Conservation (phyloP, 1,140 invertebrate species). For the Ericerus pela region DNA sequence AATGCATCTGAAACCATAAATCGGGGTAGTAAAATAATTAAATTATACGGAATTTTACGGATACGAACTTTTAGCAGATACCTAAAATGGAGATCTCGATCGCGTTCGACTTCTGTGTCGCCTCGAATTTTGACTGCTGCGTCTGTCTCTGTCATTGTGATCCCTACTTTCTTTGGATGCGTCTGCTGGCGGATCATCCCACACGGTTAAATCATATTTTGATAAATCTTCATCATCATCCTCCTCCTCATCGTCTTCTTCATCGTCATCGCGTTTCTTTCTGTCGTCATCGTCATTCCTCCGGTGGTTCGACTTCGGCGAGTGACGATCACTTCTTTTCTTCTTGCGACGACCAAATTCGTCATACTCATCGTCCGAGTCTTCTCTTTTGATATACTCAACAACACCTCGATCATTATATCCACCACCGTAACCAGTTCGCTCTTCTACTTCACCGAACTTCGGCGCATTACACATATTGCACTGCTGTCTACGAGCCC, state of each 20-base stretch:
- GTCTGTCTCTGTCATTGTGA: conserved; percentile 1
- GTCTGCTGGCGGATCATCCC: conserved; percentile 27
- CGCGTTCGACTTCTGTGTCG: conserved; percentile 8
- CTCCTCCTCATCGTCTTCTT: conserved; percentile 19
- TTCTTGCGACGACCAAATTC: conserved; percentile 69
- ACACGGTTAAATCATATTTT: conserved; percentile 19
- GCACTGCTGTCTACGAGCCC: conserved; percentile 89
- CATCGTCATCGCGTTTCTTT: conserved; percentile 30
- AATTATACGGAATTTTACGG: neutral
- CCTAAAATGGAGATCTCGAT: conserved; percentile 18
- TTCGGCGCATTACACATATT: conserved; percentile 99
- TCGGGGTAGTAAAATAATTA: neutral
- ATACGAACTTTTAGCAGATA: neutral
- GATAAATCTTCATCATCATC: conserved; percentile 33
- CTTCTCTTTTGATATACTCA: conserved; percentile 76
- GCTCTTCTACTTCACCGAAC: conserved; percentile 73
- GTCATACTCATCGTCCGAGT: conserved; percentile 85
- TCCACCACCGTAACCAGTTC: conserved; percentile 51
- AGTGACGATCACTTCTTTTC: conserved; percentile 28
- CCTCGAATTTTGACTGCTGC: neutral
- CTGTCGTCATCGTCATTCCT: conserved; percentile 31
- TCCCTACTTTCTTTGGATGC: conserved; percentile 25
- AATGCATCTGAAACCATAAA: neutral
- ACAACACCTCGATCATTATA: conserved; percentile 88
- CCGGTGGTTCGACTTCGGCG: conserved; percentile 22